Evolutionary conservation across 1,140 invertebrate species (phyloP).

Genomic region (Bombus picipes): DNA sequence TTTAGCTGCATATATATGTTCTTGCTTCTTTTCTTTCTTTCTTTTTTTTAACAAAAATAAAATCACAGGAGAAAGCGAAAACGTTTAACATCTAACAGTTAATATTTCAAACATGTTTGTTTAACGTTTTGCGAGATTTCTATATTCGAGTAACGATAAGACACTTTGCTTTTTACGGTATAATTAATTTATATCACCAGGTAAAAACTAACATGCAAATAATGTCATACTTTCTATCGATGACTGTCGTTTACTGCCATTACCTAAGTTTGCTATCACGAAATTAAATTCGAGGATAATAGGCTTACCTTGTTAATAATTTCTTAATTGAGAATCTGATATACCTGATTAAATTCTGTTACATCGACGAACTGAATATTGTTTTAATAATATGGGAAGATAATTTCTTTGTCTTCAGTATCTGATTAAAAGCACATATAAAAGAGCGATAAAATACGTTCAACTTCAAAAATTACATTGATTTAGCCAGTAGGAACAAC

Average conservation of each 20-base stretch:
- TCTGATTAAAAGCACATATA: background rate
- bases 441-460: background rate
- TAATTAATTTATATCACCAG: background rate
- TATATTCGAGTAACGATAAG: background rate
- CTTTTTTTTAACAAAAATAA: background rate
- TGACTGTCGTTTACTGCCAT: background rate
- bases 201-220: conserved; percentile 12
- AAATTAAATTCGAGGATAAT: background rate
- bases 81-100: background rate
- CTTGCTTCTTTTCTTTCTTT: too few relatives aligned
- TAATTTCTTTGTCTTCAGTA: background rate
- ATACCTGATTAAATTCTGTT: background rate
- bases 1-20: background rate
- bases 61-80: background rate
- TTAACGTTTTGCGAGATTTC: conserved; percentile 16
- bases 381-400: conserved; percentile 2
- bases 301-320: background rate
- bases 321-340: background rate
- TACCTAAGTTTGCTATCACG: background rate
- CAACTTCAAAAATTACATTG: too few relatives aligned
- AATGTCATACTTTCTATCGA: conserved; percentile 36
- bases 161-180: background rate
- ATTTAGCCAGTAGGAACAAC: background rate
- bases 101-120: background rate
- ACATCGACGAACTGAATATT: background rate